Evolutionary conservation across 2,888 invertebrate genomes (phyloP), one percentile per base, ranked within the genome.

Genomic region (Cerceris ruficornis): DNA sequence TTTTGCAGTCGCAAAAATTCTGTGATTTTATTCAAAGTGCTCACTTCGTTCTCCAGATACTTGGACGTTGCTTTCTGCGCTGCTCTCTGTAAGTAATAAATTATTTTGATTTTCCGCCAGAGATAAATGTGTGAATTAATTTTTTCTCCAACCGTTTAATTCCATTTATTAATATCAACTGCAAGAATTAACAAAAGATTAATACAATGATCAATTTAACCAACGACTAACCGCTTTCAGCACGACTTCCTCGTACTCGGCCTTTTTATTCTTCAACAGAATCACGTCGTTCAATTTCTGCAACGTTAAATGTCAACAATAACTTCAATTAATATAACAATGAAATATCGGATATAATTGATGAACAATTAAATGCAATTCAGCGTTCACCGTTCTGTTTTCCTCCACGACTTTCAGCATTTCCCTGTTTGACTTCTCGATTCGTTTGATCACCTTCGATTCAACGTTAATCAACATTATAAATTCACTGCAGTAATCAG

Each of bases 241-340:
- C 1, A 92, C 86, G 28, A 88, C 81, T 60, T 91, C 88, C 65
- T 92, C 90, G 64, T 90, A 92, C 64, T 91, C 90, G 0, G 76
- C 57, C 6, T 89, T 88, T 71, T 92, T 91, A 59, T 88, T 89
- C 61, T 87, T 91, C 69, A 92, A 59, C 39, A 81, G 80, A 15
- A 88, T 77, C 7, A 92, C 85, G 46, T 90, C 88, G 7, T 88
- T 75, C 43, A 91, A 72, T 81, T 86, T 90, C 92, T 92, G 65
- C n/a, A 84, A 69, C n/a, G 46, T 28, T 2, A 55, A 46, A n/a
- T 52, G 52, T 52, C 13, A 52, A 14, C 14, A 52, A 2, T 52
- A 2, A 13, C 7, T 2, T 46, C 5, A 46, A 46, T 8, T 46
- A 46, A 11, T 46, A 11, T 8, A 46, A 28, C 28, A 46, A 46